Conservation (phyloP, 2,888 invertebrate species). For the Phalangium opilio region DNA sequence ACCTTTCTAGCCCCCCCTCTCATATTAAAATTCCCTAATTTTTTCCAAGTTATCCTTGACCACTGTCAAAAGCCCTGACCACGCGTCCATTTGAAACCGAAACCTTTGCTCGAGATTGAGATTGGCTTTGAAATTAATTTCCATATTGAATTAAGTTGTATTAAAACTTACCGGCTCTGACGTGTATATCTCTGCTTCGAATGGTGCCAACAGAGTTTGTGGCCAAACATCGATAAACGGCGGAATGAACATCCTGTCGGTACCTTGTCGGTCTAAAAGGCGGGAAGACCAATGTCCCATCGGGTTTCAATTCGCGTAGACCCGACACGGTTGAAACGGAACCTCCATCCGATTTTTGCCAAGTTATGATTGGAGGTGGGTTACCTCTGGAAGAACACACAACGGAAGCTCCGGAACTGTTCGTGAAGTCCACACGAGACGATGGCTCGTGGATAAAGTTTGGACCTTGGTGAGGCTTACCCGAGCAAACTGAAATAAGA, state of each 20-base stretch:
- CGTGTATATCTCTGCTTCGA: conserved; percentile 79
- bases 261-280: conserved; percentile 17
- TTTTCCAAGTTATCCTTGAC: too few species aligned
- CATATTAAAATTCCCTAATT: too few species aligned
- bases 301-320: conserved; percentile 11
- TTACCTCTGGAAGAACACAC: conserved; percentile 13
- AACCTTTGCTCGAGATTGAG: too few species aligned
- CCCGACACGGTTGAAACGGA: conserved; percentile 11
- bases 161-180: conserved; percentile 66
- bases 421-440: conserved; percentile 14
- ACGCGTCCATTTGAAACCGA: too few species aligned
- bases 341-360: conserved; percentile 16
- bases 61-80: too few species aligned
- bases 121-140: too few species aligned
- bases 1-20: too few species aligned
- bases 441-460: conserved; percentile 16
- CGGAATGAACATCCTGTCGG: conserved; percentile 18
- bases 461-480: conserved; percentile 9
- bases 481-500: too few species aligned
- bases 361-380: conserved; percentile 12
- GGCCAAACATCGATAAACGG: conserved; percentile 66
- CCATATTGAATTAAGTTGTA: not conserved
- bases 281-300: conserved; percentile 17
- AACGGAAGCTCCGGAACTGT: conserved; percentile 16
- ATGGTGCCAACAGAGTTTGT: conserved; percentile 76